Conservation (phyloP, 2,113 vertebrate species). For the Pseudopodoces humilis region DNA sequence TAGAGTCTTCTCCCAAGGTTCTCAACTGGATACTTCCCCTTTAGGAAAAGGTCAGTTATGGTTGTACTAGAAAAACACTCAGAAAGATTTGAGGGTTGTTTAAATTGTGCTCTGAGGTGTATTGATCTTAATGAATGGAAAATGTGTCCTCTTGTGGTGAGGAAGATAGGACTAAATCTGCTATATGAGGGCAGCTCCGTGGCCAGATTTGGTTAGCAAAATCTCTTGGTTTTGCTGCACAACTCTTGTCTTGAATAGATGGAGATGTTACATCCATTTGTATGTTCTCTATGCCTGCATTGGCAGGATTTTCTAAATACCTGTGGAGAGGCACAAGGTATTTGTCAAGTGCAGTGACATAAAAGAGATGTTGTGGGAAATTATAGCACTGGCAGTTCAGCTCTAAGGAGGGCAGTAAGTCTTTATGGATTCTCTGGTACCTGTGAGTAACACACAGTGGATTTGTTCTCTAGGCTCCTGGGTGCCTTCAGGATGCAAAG, state of each 20-base stretch:
- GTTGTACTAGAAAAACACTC: background rate
- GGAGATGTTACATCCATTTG: background rate
- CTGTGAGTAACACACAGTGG: background rate
- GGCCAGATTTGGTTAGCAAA: background rate
- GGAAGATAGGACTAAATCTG: background rate
- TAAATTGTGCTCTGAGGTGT: background rate
- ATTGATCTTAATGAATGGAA: background rate
- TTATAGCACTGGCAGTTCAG: conserved; percentile 18
- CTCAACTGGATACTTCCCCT: background rate
- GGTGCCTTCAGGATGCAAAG: background rate
- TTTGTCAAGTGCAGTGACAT: conserved; percentile 37
- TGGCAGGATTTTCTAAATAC: conserved; percentile 28
- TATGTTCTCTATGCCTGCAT: background rate
- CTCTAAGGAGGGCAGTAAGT: conserved; percentile 15
- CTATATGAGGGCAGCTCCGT: background rate
- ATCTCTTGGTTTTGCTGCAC: background rate
- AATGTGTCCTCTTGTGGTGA: background rate
- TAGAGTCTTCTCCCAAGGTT: background rate
- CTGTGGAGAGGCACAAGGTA: conserved; percentile 27
- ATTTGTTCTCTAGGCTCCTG: conserved; percentile 23
- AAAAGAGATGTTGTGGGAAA: conserved; percentile 35
- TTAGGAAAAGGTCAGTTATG: background rate
- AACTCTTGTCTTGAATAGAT: background rate
- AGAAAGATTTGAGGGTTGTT: background rate
- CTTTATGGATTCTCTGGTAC: conserved; percentile 27